Evolutionary conservation across 2,113 vertebrate species (phyloP).

Genomic region (Tyrannus savana): DNA sequence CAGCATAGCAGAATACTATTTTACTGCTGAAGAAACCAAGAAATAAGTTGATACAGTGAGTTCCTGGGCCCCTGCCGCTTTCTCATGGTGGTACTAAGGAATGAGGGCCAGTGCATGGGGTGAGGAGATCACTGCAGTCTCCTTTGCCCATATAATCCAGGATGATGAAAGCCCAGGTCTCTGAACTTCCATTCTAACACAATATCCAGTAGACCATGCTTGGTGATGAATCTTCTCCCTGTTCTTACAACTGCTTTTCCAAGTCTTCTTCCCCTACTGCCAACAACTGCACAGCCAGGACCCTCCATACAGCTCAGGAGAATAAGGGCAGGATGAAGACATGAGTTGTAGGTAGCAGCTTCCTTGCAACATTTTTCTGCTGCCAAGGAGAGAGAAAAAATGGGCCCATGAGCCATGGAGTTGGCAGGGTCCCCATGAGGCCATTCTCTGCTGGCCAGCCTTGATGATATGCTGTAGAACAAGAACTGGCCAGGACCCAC

Average conservation of each 20-base stretch:
- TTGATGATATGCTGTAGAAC: not conserved
- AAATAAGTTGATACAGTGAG: not conserved
- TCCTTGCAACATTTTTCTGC: not conserved
- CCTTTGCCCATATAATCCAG: not conserved
- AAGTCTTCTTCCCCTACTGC: not conserved
- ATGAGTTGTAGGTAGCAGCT: not conserved
- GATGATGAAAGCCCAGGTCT: not conserved
- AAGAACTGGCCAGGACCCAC: conserved; percentile 34
- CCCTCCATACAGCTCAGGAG: not conserved
- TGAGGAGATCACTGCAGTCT: not conserved
- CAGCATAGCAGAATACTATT: not conserved
- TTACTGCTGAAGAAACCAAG: not conserved
- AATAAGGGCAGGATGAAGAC: not conserved
- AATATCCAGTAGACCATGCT: not conserved
- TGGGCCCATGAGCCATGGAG: not conserved
- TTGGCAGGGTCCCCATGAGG: conserved; percentile 30
- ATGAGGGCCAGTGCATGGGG: not conserved
- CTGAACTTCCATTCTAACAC: not conserved
- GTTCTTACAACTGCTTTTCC: not conserved
- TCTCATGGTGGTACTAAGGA: not conserved
- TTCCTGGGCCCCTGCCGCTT: not conserved
- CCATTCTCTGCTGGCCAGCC: conserved; percentile 48
- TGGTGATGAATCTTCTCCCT: not conserved
- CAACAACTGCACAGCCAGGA: not conserved
- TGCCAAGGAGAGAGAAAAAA: conserved; percentile 11